Conservation (phyloP, 2,888 invertebrate species). For the Orthosia gracilis region DNA sequence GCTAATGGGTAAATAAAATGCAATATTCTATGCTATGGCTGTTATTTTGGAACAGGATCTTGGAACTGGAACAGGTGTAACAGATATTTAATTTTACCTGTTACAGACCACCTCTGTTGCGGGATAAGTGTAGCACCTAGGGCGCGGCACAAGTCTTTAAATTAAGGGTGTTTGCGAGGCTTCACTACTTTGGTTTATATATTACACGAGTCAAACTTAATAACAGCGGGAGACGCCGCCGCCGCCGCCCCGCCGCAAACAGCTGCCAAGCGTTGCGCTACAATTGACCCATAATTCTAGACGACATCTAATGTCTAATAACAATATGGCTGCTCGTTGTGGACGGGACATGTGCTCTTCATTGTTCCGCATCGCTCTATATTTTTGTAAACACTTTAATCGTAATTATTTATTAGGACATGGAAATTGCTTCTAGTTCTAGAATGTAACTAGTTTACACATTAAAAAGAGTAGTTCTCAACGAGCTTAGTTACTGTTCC, state of each 20-base stretch:
- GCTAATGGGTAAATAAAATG: too few species aligned
- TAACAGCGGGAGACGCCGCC: conserved; percentile 68
- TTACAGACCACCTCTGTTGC: too few species aligned
- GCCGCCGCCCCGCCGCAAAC: conserved; percentile 66
- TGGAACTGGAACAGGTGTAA: too few species aligned
- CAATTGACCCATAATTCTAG: conserved; percentile 76
- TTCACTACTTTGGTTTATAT: conserved; percentile 74
- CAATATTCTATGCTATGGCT: too few species aligned
- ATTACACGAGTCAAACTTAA: conserved; percentile 78
- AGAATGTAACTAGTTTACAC: neutral
- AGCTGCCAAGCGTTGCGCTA: conserved; percentile 68
- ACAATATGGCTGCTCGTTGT: conserved; percentile 68
- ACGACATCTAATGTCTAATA: conserved; percentile 73
- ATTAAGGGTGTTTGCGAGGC: conserved; percentile 75
- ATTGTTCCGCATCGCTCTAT: conserved; percentile 45
- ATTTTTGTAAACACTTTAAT: conserved; percentile 45
- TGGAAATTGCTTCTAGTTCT: neutral
- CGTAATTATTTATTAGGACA: conserved; percentile 13
- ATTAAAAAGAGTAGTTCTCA: neutral
- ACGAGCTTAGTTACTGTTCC: neutral
- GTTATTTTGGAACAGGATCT: too few species aligned
- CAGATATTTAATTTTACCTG: too few species aligned
- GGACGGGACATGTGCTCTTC: conserved; percentile 60
- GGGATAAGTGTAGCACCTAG: conserved; percentile 74
- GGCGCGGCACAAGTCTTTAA: conserved; percentile 71